phyloP scores from a whole-genome alignment of 2,888 invertebrate genomes.

The Fissipunctia ypsillon region DNA sequence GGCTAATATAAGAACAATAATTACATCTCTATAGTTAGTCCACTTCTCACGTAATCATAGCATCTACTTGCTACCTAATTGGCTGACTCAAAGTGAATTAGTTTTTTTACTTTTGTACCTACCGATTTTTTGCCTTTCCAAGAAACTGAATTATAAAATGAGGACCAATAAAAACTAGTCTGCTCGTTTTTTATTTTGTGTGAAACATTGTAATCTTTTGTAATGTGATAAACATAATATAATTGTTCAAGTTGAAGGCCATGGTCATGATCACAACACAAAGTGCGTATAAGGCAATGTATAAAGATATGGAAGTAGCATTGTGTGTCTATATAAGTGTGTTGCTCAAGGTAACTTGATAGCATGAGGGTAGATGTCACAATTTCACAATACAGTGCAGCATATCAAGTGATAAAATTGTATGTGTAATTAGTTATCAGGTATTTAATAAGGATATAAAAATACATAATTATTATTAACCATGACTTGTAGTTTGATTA shows the following conservation, averaged over 20 bases:
- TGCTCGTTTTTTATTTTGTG: slow-evolving; percentile 22
- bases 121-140: slow-evolving; percentile 4
- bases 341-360: slow-evolving; percentile 68
- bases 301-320: slow-evolving; percentile 71
- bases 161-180: slow-evolving; percentile 34
- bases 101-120: slow-evolving; percentile 16
- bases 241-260: slow-evolving; percentile 74
- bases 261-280: slow-evolving; percentile 60
- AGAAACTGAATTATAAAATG: slow-evolving; percentile 24
- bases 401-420: slow-evolving; percentile 35
- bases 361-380: slow-evolving; percentile 34
- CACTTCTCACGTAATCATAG: slow-evolving; percentile 14
- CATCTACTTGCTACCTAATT: slow-evolving; percentile 25
- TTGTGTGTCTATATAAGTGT: slow-evolving; percentile 72
- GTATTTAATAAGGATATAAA: slow-evolving; percentile 28
- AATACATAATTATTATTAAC: neutral
- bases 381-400: slow-evolving; percentile 26
- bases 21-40: neutral
- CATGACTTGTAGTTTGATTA: slow-evolving; percentile 37
- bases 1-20: slow-evolving; percentile 1
- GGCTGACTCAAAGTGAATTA: slow-evolving; percentile 25
- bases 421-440: slow-evolving; percentile 27
- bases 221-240: slow-evolving; percentile 19
- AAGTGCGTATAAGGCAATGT: slow-evolving; percentile 65
- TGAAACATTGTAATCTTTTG: slow-evolving; percentile 29